A percentile compares a stretch with the other conserved stretches of the same genome.
phyloP scores from a whole-genome alignment of 2,113 vertebrate genomes.

The Madoqua kirkii region DNA sequence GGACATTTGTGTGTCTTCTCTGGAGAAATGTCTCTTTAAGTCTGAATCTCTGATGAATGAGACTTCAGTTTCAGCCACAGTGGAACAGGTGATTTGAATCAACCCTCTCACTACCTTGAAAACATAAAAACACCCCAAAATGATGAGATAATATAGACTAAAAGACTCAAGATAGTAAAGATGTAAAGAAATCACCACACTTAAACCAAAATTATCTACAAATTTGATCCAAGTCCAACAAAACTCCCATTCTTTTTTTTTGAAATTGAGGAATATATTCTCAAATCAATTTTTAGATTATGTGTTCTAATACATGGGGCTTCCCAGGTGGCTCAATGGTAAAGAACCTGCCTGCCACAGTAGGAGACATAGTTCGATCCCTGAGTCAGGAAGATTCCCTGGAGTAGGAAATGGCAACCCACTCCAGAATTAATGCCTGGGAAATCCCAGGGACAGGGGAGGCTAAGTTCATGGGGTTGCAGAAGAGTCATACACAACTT shows the following conservation, averaged over 20 bases:
- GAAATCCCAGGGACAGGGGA: not conserved
- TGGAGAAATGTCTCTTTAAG: not conserved
- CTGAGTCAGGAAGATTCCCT: not conserved
- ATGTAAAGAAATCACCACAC: not conserved
- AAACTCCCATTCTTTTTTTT: not conserved
- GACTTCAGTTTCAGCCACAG: not conserved
- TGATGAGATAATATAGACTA: not conserved
- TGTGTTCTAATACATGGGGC: not conserved
- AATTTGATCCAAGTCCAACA: not conserved
- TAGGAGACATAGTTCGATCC: not conserved
- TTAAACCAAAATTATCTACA: not conserved
- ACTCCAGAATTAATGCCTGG: not conserved
- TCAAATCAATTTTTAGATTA: not conserved
- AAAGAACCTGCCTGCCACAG: not conserved
- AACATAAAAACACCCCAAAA: not conserved
- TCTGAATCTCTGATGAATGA: not conserved
- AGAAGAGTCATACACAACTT: not conserved
- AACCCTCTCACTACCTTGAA: not conserved
- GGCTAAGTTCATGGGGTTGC: not conserved
- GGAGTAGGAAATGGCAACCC: not conserved
- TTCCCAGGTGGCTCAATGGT: not conserved
- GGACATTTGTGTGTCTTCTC: not conserved
- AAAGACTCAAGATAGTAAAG: not conserved
- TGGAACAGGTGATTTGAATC: not conserved
- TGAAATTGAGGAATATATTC: not conserved